Base-by-base conservation (phyloP, 2,797 vertebrate genomes). In the Etheostoma perlongum region DNA sequence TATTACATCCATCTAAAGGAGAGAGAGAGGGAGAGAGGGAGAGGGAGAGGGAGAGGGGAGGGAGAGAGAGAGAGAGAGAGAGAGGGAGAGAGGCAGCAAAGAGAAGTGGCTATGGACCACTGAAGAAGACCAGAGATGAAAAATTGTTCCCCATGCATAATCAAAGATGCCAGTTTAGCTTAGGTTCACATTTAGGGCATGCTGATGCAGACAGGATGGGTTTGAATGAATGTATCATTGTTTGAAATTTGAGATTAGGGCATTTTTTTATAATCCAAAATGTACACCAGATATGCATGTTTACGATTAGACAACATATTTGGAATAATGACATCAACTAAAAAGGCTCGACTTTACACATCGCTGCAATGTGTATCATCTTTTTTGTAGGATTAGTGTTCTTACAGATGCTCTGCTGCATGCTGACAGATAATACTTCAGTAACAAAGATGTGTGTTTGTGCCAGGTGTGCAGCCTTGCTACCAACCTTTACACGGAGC, bases 81-180 rank as follows among this genome's bases (percentile, higher is more conserved):
- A 30, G 30, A 30, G 30, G 6, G 21, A 23, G 46, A 21, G 49
- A 40, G 18, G 55, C 40, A 36, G 55, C 11, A 6, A 76, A 57
- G 21, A 62, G 53, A 61, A 66, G 69, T 48, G 59, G 72, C 72
- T 71, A 16, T 51, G 75, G 73, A 74, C 74, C 36, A 49, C 52
- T 72, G 76, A 61, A 64, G 74, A 66, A 84, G 74, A 86, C 72
- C 54, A 40, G 76, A 85, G 85, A 48, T 40, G 76, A 57, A 74
- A 85, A 85, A 84, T 81, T 85, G 76, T 84, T 79, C 53, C 60
- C 30, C 10, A 2, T 76, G 82, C 71, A 67, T 87, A 89, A 85
- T 78, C 73, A 75, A 74, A 82, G 54, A 72, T 18, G 60, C 23
- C 27, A 36, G 64, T 81, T 63, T 54, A 80, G 77, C 60, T 76